phyloP scores from a whole-genome alignment of 2,797 vertebrate species.

The Rousettus madagascariensis region DNA sequence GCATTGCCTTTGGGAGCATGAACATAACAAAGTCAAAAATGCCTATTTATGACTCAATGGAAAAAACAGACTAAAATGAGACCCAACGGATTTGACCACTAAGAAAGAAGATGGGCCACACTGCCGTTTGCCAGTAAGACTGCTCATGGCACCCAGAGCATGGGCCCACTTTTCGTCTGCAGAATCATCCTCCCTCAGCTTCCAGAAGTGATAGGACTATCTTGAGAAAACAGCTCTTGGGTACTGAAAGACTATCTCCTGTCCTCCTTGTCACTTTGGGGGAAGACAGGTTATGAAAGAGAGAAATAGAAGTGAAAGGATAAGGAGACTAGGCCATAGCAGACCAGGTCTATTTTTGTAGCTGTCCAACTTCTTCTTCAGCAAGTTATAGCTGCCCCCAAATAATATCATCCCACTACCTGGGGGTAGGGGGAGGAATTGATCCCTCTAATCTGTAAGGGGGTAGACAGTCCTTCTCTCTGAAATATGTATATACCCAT shows the following conservation, averaged over 20 bases:
- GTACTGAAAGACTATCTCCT: background rate
- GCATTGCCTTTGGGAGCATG: background rate
- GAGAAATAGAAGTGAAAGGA: rapidly evolving
- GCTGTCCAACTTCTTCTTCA: background rate
- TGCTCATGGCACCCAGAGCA: background rate
- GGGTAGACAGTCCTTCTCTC: background rate
- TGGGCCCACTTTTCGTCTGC: rapidly evolving
- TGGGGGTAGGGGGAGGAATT: background rate
- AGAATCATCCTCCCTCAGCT: background rate
- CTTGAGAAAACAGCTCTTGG: background rate
- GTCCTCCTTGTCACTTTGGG: background rate
- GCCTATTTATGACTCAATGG: background rate
- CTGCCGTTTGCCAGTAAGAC: rapidly evolving
- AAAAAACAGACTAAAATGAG: background rate
- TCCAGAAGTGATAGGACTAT: too few relatives aligned
- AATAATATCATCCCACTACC: background rate
- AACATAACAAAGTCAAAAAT: background rate
- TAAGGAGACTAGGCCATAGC: background rate
- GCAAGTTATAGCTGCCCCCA: background rate
- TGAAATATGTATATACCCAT: background rate
- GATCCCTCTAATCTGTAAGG: background rate
- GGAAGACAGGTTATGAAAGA: background rate
- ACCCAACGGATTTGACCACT: background rate
- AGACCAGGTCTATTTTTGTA: background rate
- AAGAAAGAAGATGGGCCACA: background rate